Conservation (phyloP, 1,140 invertebrate genomes). For the Zaprionus camerounensis region DNA sequence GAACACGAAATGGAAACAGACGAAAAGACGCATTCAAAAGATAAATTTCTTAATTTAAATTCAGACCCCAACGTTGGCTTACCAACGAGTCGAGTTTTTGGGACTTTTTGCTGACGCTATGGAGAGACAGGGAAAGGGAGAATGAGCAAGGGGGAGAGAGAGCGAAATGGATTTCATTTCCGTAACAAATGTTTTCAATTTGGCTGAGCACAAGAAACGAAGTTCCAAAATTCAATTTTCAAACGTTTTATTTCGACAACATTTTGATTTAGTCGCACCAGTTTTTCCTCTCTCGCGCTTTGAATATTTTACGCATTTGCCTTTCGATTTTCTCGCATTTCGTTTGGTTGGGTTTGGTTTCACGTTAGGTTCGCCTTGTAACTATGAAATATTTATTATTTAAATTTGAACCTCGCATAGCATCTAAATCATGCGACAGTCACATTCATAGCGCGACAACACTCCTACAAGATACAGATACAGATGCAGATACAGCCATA, state of each 20-base stretch:
- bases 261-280: conserved; percentile 76
- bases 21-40: conserved; percentile 65
- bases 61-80: conserved; percentile 63
- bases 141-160: background rate
- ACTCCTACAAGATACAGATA: conserved; percentile 53
- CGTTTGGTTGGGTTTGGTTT: conserved; percentile 26
- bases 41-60: conserved; percentile 83
- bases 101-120: conserved; percentile 31
- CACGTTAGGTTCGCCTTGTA: conserved; percentile 25
- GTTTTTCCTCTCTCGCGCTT: conserved; percentile 35
- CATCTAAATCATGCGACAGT: conserved; percentile 75
- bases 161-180: conserved; percentile 68
- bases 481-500: conserved; percentile 49
- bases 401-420: conserved; percentile 69
- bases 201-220: conserved; percentile 33
- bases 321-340: conserved; percentile 63
- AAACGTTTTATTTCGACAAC: conserved; percentile 80
- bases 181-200: conserved; percentile 82
- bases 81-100: conserved; percentile 44
- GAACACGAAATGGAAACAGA: conserved; percentile 39
- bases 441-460: conserved; percentile 56
- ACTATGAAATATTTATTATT: conserved; percentile 82
- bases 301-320: conserved; percentile 77
- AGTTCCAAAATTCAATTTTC: conserved; percentile 73
- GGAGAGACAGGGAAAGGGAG: conserved; percentile 14